These are phyloP conservation scores for Galaxea fascicularis DNA, from an alignment of 92 coral and sea anemone genomes.

Conservation along the genomic window DNA sequence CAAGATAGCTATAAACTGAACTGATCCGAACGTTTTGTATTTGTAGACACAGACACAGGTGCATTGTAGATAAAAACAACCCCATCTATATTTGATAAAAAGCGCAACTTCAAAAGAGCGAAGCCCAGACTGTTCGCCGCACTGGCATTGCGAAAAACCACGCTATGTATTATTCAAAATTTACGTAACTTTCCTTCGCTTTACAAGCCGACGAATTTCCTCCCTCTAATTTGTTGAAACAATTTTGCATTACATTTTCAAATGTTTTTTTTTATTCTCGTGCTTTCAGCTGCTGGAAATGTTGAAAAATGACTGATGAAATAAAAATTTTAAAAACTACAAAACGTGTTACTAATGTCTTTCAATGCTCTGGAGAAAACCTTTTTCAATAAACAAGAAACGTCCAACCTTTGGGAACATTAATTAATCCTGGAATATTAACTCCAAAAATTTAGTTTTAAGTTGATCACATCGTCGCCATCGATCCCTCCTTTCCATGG, in stretches of 20 bases:
- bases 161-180: slow-evolving; percentile 12
- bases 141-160: background rate
- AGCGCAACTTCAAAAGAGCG: background rate
- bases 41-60: background rate
- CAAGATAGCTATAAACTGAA: background rate
- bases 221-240: slow-evolving; percentile 26
- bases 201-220: background rate
- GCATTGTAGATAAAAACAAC: slow-evolving; percentile 5
- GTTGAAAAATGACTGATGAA: background rate
- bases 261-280: background rate
- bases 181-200: slow-evolving; percentile 4
- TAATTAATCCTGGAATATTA: no score
- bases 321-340: background rate
- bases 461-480: no score
- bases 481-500: no score
- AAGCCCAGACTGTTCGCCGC: slow-evolving; percentile 11
- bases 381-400: no score
- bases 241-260: background rate
- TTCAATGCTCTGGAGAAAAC: no score
- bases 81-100: background rate
- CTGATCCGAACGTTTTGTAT: slow-evolving; percentile 1
- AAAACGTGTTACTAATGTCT: no score
- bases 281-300: slow-evolving; percentile 21
- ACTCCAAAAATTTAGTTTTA: no score
- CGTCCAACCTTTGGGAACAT: no score